Conservation (phyloP, 2,113 vertebrate genomes). For the Phalacrocorax carbo region DNA sequence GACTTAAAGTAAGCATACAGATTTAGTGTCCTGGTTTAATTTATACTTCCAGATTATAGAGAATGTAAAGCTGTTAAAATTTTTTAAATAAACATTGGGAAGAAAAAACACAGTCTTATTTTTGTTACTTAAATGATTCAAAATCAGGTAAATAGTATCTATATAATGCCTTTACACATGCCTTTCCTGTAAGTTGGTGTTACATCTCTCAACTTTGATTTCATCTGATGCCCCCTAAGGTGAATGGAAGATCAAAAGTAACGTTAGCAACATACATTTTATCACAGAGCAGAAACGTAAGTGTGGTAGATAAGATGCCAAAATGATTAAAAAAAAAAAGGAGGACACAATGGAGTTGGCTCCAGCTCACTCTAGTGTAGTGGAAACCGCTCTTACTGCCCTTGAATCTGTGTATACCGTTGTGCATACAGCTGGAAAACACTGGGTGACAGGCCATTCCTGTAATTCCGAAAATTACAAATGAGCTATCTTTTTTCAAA, state of each 20-base stretch:
- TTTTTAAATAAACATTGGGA: not conserved
- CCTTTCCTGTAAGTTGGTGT: not conserved
- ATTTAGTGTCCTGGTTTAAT: not conserved
- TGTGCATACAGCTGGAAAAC: not conserved
- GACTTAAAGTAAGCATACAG: not conserved
- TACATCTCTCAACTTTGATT: not conserved
- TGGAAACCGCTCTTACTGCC: not conserved
- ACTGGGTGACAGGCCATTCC: not conserved
- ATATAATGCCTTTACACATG: not conserved
- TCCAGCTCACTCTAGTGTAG: not conserved
- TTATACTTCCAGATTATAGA: not conserved
- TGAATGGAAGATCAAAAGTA: not conserved
- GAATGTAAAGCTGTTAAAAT: not conserved
- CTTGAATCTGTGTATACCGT: not conserved
- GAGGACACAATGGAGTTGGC: not conserved
- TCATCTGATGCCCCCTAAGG: not conserved
- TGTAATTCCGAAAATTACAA: not conserved
- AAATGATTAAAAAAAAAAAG: not conserved
- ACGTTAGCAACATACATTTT: not conserved
- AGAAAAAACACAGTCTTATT: not conserved
- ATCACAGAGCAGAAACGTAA: not conserved
- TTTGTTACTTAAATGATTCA: not conserved
- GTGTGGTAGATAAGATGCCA: not conserved
- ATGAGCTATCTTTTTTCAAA: not conserved
- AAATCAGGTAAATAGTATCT: not conserved